Evolutionary conservation across 2,888 invertebrate species (phyloP), one percentile per base, ranked within the genome.

Genomic region (Heliconius ethilla): DNA sequence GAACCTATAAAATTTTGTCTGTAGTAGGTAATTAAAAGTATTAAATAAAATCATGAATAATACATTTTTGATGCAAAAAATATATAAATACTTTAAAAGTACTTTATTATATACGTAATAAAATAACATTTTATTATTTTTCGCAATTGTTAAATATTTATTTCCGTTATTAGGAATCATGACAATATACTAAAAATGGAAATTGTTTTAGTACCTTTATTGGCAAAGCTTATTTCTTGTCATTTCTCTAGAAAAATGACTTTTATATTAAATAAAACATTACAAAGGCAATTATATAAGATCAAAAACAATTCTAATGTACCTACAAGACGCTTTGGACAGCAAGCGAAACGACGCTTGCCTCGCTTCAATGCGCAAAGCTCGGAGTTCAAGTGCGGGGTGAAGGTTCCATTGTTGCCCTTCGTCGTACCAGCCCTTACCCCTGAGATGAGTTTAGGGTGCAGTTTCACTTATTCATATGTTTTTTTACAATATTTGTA

Each of bases 301-400:
- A 59, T 77, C 29, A 62, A 45, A 73, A 66, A 73, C 55, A 73
- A 66, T 33, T 69, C 75, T 72, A 78, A 70, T 75, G 66, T 75
- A 51, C 6, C 15, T 51, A 76, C 59, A 78, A 82, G 76, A 62
- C 67, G 45, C 72, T 63, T 72, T 75, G 75, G 73, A 78, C 77
- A 81, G 82, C 78, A 82, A 87, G 87, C 87, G 85, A 88, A 88
- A 87, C 84, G 85, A 85, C 84, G 86, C 86, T 87, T 84, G 87
- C 86, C 85, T 84, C 87, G 90, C 87, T 89, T 88, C 91, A 90
- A 91, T 89, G 90, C 89, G 89, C 87, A 88, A 89, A 88, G 88
- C 88, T 86, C 85, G 83, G 85, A 92, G 93, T 94, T 93, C 94
- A 94, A 93, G 94, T 90, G 89, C 92, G 92, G 90, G 94, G 91